Conservation (phyloP, 1,140 invertebrate genomes). For the Ditylenchus dipsaci region DNA sequence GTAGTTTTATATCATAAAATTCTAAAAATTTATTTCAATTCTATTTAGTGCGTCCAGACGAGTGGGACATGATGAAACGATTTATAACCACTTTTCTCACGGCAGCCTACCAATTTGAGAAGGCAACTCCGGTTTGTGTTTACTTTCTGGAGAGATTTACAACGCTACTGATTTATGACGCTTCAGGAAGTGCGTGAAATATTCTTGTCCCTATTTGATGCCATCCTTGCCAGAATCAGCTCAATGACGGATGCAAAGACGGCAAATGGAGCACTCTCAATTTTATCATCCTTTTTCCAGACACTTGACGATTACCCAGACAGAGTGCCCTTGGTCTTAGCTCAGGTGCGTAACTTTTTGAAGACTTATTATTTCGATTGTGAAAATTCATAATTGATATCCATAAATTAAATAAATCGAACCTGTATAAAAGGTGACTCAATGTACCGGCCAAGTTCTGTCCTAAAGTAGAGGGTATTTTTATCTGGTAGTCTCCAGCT, state of each 20-base stretch:
- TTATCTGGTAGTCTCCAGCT: too few relatives aligned
- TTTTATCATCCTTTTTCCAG: conserved; percentile 45
- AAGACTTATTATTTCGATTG: too few relatives aligned
- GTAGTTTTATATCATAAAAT: not conserved
- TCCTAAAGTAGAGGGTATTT: too few relatives aligned
- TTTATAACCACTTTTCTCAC: conserved; percentile 44
- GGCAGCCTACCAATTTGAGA: conserved; percentile 27
- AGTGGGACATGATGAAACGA: conserved; percentile 49
- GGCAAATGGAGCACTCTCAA: conserved; percentile 41
- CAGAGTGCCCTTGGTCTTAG: conserved; percentile 30
- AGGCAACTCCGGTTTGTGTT: conserved; percentile 27
- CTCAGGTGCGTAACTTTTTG: conserved; percentile 19
- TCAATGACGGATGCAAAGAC: conserved; percentile 10
- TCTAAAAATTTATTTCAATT: not conserved
- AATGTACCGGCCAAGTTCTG: too few relatives aligned
- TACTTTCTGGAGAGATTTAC: not conserved
- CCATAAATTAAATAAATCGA: too few relatives aligned
- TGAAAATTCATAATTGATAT: too few relatives aligned
- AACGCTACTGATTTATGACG: not conserved
- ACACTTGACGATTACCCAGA: conserved; percentile 35
- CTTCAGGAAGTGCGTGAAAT: conserved; percentile 24
- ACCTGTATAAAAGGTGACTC: too few relatives aligned
- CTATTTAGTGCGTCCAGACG: conserved; percentile 22
- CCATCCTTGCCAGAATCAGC: conserved; percentile 17
- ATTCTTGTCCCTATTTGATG: conserved; percentile 38